phyloP scores from a whole-genome alignment of 2,113 vertebrate species.

The Syngnathus scovelli region DNA sequence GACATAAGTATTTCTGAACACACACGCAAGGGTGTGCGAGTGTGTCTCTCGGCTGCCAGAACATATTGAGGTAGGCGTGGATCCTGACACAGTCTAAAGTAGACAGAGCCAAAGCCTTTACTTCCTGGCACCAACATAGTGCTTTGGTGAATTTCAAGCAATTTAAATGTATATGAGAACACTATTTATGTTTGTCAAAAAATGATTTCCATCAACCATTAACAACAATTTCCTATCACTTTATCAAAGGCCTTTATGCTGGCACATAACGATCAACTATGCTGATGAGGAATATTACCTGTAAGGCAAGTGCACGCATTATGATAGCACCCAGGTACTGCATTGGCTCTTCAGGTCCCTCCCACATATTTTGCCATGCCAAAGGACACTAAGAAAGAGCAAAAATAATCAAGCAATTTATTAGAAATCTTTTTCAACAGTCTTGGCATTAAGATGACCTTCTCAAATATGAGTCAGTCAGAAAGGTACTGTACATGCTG shows the following conservation, averaged over 20 bases:
- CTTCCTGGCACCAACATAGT: slow-evolving; percentile 35
- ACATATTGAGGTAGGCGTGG: slow-evolving; percentile 48
- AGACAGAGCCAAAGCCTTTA: slow-evolving; percentile 36
- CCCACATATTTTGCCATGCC: slow-evolving; percentile 92
- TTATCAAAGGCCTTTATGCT: not conserved
- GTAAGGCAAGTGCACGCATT: slow-evolving; percentile 80
- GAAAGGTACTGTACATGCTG: slow-evolving; percentile 3
- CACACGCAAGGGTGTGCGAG: slow-evolving; percentile 3
- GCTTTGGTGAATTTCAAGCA: slow-evolving; percentile 38
- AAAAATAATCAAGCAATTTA: not conserved
- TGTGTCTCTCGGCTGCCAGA: slow-evolving; percentile 34
- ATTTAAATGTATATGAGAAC: slow-evolving; percentile 15
- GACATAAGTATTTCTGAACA: slow-evolving; percentile 41
- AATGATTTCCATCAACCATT: no score
- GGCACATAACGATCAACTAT: not conserved
- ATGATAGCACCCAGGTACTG: slow-evolving; percentile 90
- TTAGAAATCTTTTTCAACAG: not conserved
- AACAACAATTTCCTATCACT: not conserved
- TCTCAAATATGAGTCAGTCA: slow-evolving; percentile 3
- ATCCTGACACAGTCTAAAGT: slow-evolving; percentile 44
- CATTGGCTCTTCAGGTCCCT: slow-evolving; percentile 94
- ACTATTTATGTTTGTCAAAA: not conserved
- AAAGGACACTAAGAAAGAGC: slow-evolving; percentile 79
- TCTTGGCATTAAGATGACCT: not conserved
- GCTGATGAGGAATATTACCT: slow-evolving; percentile 70